These are phyloP conservation scores for Microcebus jonahi DNA, from an alignment of 2,113 vertebrate genomes.

Conservation along the genomic window DNA sequence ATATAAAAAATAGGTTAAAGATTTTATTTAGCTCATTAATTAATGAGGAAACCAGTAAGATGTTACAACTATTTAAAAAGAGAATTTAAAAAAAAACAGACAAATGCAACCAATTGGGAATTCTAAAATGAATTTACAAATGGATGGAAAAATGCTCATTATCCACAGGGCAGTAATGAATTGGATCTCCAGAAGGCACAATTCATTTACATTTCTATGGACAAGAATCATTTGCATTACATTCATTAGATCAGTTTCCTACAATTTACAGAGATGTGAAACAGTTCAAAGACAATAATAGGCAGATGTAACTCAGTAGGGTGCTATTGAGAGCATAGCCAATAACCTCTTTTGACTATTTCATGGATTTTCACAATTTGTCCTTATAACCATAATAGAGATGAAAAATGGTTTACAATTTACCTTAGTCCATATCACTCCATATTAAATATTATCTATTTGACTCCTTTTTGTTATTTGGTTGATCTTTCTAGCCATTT, in stretches of 20 bases:
- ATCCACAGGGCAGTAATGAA: neutral
- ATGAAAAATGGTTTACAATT: neutral
- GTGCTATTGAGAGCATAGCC: neutral
- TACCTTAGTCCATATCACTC: neutral
- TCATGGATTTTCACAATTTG: neutral
- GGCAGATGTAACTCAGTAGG: neutral
- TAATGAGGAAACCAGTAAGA: neutral
- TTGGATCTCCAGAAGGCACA: neutral
- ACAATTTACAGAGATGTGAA: neutral
- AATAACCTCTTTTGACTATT: neutral
- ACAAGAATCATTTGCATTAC: neutral
- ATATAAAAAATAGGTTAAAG: neutral
- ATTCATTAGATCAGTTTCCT: neutral
- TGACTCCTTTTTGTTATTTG: neutral
- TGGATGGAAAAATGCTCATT: neutral
- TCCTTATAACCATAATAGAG: neutral
- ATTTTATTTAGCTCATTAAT: neutral
- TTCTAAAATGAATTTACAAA: slow-evolving; percentile 6
- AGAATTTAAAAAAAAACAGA: neutral
- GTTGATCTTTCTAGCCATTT: neutral
- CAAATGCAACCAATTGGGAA: neutral
- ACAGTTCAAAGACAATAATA: slow-evolving; percentile 4
- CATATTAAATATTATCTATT: neutral
- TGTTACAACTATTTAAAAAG: neutral
- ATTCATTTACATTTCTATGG: slow-evolving; percentile 18